These are phyloP conservation scores for Miniopterus natalensis DNA, from an alignment of 2,113 vertebrate species.

Conservation along the genomic window DNA sequence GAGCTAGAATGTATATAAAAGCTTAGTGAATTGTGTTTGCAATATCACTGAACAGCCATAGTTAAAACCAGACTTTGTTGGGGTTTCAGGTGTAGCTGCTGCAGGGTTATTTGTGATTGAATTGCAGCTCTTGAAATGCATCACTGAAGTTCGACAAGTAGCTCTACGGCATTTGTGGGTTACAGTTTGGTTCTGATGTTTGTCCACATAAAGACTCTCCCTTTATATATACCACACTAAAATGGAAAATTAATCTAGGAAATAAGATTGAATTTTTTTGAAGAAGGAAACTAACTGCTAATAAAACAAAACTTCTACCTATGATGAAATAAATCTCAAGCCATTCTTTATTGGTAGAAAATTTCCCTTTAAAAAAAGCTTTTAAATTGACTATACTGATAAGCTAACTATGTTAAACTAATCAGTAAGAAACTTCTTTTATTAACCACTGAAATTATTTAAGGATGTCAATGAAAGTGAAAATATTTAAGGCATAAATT, in stretches of 20 bases:
- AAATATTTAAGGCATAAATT: constrained; percentile 58
- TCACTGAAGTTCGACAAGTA: neutral
- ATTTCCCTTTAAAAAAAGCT: constrained; percentile 24
- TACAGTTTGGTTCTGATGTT: neutral
- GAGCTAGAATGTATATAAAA: constrained; percentile 27
- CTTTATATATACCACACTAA: neutral
- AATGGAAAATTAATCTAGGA: neutral
- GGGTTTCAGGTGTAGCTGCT: neutral
- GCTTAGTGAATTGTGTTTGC: constrained; percentile 58
- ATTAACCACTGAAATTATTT: constrained; percentile 53
- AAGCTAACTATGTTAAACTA: constrained; percentile 28
- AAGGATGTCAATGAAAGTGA: constrained; percentile 60
- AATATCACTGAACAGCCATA: constrained; percentile 57
- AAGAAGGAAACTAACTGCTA: neutral
- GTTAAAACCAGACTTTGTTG: constrained; percentile 42
- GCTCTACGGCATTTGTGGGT: neutral
- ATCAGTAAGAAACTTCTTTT: constrained; percentile 13
- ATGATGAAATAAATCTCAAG: neutral
- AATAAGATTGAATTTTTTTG: constrained; percentile 42
- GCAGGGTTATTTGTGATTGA: constrained; percentile 15
- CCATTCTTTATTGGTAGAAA: neutral
- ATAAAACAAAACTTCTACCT: neutral
- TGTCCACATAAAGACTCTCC: neutral
- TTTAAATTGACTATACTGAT: neutral
- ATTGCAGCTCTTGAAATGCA: neutral